Evolutionary conservation across 2,113 vertebrate species (phyloP), one percentile per base, ranked within the genome.

Genomic region (Oncorhynchus clarkii): DNA sequence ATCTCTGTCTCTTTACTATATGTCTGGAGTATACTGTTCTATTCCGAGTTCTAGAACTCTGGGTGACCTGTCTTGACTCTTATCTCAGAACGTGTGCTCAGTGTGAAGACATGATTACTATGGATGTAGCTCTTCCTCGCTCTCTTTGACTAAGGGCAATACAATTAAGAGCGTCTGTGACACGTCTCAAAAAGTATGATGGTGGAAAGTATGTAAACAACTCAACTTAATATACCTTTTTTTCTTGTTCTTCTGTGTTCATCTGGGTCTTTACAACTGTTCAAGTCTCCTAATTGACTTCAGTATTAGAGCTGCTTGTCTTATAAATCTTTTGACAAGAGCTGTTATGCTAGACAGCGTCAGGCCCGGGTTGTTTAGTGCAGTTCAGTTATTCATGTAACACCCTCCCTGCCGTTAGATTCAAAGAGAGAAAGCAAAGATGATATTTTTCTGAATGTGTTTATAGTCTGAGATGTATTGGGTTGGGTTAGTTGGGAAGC

Each of bases 51-150:
- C 71, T 54, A 74, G 11, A 79, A 86, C 77, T 80, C 48, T 22
- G 16, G 5, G 24, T 86, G 83, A 87, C 84, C 34, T 82, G 72
- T 80, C 11, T 70, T 49, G 75, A 66, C 76, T 84, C 77, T 72
- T 69, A 77, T 80, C 71, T 84, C 48, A 49, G 3, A 54, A 54
- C 0, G 67, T 68, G 67, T 39, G 18, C 18, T 6, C 67, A 5
- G 60, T 24, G 11, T 71, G 64, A 75, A 88, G 62, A 82, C 79
- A 77, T 39, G 34, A 73, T 86, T 85, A 88, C 62, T 78, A 88
- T 67, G 78, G 78, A 88, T 87, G 81, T 48, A 14, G 29, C 2
- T 72, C 64, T 86, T 77, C 81, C 75, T 14, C 18, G 9, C 34
- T 39, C 34, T 39, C 7, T 45, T 8, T 45, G 39, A 45, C 8